Conservation (phyloP, 2,797 vertebrate genomes). For the Acomys russatus region DNA sequence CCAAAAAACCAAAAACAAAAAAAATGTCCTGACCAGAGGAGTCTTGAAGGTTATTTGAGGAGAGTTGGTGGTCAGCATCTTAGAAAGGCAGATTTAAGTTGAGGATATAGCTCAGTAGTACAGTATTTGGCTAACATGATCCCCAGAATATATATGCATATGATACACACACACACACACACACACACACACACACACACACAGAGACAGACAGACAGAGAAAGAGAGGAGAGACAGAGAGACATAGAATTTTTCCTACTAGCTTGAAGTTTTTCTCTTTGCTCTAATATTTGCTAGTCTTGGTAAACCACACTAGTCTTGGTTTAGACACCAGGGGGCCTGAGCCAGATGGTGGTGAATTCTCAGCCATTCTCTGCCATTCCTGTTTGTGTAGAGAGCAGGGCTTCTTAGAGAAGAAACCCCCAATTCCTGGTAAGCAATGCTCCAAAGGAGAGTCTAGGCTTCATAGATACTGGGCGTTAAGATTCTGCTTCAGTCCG, state of each 20-base stretch:
- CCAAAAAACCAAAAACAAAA: no score
- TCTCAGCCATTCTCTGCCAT: neutral
- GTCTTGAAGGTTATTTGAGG: neutral
- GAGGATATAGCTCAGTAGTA: neutral
- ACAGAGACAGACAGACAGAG: neutral
- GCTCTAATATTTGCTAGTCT: neutral
- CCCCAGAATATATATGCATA: neutral
- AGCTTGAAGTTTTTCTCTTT: neutral
- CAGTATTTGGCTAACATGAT: neutral
- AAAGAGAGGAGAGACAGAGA: neutral
- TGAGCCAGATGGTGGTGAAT: neutral
- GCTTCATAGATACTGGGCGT: neutral
- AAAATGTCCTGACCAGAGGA: neutral
- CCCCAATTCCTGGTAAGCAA: neutral
- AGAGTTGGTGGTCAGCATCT: neutral
- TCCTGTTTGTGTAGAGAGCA: neutral
- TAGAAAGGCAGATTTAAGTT: neutral
- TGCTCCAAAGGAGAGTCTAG: neutral
- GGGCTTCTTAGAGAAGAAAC: conserved; percentile 6
- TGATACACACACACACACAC: no score
- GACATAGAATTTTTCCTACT: neutral
- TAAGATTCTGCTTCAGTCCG: no score
- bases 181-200: no score
- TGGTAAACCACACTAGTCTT: neutral
- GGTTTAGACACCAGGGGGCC: neutral